These are phyloP conservation scores for Synergus itoensis DNA, from an alignment of 2,888 invertebrate genomes.

Conservation along the genomic window DNA sequence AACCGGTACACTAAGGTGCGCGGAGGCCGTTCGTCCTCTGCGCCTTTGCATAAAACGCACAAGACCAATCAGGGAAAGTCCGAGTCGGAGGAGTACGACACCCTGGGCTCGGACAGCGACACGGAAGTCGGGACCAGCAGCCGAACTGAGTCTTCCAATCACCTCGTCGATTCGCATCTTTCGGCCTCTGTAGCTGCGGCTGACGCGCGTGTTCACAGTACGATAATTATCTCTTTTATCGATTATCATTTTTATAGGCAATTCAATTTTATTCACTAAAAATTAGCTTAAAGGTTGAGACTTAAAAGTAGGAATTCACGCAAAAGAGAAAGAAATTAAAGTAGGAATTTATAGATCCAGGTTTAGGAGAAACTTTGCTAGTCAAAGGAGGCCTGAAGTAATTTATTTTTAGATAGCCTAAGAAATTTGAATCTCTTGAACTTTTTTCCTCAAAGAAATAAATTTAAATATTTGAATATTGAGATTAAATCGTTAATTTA, in stretches of 20 bases:
- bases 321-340: neutral
- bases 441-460: too few species aligned
- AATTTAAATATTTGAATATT: too few species aligned
- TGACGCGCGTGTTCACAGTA: slow-evolving; percentile 78
- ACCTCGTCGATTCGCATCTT: slow-evolving; percentile 78
- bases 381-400: neutral
- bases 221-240: slow-evolving; percentile 58
- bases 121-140: slow-evolving; percentile 83
- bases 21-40: slow-evolving; percentile 78
- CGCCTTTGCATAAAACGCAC: slow-evolving; percentile 77
- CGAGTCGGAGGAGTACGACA: slow-evolving; percentile 97
- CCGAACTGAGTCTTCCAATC: slow-evolving; percentile 79
- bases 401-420: neutral
- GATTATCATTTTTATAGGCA: slow-evolving; percentile 3
- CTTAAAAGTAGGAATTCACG: neutral
- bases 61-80: slow-evolving; percentile 96
- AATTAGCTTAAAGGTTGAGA: neutral
- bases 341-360: neutral
- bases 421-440: too few species aligned
- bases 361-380: neutral
- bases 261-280: neutral
- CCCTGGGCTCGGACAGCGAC: slow-evolving; percentile 90
- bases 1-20: slow-evolving; percentile 78
- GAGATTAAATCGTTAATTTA: neutral
- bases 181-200: slow-evolving; percentile 76